Conservation (phyloP, 2,888 invertebrate species). For the Rotaria magnacalcarata region DNA sequence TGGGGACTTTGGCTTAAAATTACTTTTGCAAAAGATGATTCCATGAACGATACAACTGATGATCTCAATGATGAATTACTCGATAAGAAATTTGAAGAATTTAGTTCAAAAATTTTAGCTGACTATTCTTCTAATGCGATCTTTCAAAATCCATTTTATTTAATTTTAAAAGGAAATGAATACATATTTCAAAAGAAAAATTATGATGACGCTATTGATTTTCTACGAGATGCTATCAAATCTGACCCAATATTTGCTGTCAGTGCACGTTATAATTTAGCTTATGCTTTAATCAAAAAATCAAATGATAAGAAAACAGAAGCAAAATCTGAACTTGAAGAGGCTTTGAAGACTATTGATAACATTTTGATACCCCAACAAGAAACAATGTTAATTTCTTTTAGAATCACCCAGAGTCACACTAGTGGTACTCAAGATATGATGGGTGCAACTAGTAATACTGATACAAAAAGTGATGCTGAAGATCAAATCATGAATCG, state of each 20-base stretch:
- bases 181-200: not conserved
- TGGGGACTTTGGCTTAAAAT: slow-evolving; percentile 28
- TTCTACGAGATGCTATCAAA: not conserved
- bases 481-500: slow-evolving; percentile 24
- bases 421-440: no score
- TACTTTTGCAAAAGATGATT: not conserved
- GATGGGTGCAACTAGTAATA: no score
- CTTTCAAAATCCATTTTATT: slow-evolving; percentile 31
- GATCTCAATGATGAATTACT: not conserved
- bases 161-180: slow-evolving; percentile 24
- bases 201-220: not conserved
- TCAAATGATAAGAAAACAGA: not conserved
- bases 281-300: not conserved
- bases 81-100: not conserved
- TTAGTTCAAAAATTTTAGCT: not conserved
- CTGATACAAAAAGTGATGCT: not conserved
- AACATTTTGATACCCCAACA: not conserved
- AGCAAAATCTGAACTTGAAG: not conserved
- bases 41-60: not conserved
- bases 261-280: slow-evolving; percentile 32
- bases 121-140: not conserved
- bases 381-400: not conserved
- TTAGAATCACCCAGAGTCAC: no score
- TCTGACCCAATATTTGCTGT: slow-evolving; percentile 14
- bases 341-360: not conserved